Conservation (phyloP, 2,113 vertebrate species). For the Lepus timidus region DNA sequence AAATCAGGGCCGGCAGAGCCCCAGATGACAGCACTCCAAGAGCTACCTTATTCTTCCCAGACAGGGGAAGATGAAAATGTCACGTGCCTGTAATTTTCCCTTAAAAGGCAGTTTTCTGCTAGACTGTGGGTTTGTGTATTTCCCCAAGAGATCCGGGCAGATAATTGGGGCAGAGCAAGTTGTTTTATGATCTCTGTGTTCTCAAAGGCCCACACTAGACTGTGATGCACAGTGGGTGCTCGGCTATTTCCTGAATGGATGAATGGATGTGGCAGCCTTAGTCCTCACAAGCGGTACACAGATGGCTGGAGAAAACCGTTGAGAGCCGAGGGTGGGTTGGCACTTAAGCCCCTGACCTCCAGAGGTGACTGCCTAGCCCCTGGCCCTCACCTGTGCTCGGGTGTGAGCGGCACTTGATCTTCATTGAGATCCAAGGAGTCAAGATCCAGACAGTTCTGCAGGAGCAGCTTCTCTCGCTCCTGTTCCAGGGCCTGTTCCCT, state of each 20-base stretch:
- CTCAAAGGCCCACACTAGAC: background rate
- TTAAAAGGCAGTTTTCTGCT: background rate
- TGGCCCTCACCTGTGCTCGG: slow-evolving; percentile 64
- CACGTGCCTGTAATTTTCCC: background rate
- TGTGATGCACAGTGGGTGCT: background rate
- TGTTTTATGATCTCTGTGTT: background rate
- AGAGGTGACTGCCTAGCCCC: background rate
- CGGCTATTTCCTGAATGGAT: background rate
- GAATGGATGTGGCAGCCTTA: background rate
- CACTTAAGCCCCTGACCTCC: background rate
- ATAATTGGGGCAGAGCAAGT: background rate
- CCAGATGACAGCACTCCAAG: background rate
- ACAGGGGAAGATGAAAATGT: background rate
- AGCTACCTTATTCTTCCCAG: background rate
- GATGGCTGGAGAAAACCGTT: background rate
- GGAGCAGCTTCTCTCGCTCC: slow-evolving; percentile 24
- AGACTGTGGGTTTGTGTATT: background rate
- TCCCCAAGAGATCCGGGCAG: background rate
- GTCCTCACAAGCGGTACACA: background rate
- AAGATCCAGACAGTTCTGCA: background rate
- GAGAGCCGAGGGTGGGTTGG: background rate
- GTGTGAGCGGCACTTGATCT: background rate
- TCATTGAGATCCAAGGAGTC: background rate
- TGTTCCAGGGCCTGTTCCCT: slow-evolving; percentile 66
- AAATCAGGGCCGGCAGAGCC: background rate